Percentiles rank a stretch among this genome's conserved stretches.
Evolutionary conservation across 1,140 invertebrate genomes (phyloP).

Genomic region (Archivesica marissinica): DNA sequence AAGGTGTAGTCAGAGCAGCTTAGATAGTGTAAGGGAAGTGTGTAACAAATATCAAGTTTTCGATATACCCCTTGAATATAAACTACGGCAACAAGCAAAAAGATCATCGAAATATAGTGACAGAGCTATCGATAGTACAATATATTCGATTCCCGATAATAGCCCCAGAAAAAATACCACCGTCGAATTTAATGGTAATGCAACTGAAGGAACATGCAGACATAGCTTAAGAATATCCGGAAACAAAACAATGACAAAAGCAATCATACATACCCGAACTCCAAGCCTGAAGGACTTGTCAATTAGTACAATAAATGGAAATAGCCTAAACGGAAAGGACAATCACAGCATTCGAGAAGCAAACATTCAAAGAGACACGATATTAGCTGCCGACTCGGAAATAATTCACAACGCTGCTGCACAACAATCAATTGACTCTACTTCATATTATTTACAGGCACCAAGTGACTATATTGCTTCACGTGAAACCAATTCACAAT

Average conservation of each 20-base stretch:
- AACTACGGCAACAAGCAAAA: slow-evolving; percentile 24
- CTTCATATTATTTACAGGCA: too few relatives aligned
- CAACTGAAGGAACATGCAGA: neutral
- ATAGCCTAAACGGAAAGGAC: too few relatives aligned
- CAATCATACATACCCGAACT: slow-evolving; percentile 7
- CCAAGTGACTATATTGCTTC: neutral
- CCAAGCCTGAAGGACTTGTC: neutral
- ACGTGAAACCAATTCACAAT: neutral
- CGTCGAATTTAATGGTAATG: neutral
- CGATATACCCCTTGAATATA: slow-evolving; percentile 29
- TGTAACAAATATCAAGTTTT: slow-evolving; percentile 30
- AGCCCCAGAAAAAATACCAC: neutral
- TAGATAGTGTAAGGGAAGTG: slow-evolving; percentile 44
- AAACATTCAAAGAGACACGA: neutral
- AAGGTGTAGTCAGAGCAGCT: slow-evolving; percentile 26
- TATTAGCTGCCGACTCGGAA: too few relatives aligned
- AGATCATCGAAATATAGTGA: neutral
- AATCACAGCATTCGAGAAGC: too few relatives aligned
- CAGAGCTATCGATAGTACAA: neutral
- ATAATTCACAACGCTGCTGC: too few relatives aligned
- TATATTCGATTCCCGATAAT: neutral
- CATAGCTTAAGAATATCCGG: neutral
- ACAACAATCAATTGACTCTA: too few relatives aligned
- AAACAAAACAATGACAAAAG: neutral
- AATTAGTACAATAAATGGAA: neutral